Percentiles rank a stretch among this genome's conserved stretches.
These are phyloP conservation scores for Charaxes varanes DNA, from an alignment of 1,140 invertebrate species.

Conservation along the genomic window DNA sequence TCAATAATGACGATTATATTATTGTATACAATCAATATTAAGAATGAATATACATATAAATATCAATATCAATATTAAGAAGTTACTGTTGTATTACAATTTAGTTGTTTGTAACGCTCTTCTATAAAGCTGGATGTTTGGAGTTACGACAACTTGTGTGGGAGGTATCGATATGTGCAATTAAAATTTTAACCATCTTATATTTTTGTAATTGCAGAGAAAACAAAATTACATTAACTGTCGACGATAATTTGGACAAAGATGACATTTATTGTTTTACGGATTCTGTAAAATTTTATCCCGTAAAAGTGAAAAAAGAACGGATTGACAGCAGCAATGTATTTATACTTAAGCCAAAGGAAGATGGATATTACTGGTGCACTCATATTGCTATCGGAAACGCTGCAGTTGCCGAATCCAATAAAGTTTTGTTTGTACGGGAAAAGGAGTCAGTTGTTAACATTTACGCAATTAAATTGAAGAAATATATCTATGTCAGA, in stretches of 20 bases:
- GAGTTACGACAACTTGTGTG: too few relatives aligned
- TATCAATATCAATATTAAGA: too few relatives aligned
- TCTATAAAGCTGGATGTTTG: too few relatives aligned
- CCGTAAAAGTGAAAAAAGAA: constrained; percentile 32
- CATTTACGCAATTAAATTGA: constrained; percentile 42
- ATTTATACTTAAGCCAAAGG: constrained; percentile 35
- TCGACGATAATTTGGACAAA: constrained; percentile 32
- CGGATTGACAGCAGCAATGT: constrained; percentile 20
- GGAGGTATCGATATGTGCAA: too few relatives aligned
- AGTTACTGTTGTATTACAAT: too few relatives aligned
- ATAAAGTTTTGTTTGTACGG: constrained; percentile 51
- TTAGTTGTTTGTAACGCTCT: too few relatives aligned
- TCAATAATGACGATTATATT: too few relatives aligned
- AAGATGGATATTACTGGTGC: constrained; percentile 68
- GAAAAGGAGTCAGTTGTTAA: constrained; percentile 37
- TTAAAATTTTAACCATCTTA: too few relatives aligned
- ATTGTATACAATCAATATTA: too few relatives aligned
- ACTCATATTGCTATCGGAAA: constrained; percentile 40
- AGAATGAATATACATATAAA: too few relatives aligned
- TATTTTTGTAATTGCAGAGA: too few relatives aligned
- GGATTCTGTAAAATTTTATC: constrained; percentile 46
- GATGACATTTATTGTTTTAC: constrained; percentile 54
- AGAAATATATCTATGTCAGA: too few relatives aligned
- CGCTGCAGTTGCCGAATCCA: constrained; percentile 36
- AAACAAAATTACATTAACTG: constrained; percentile 34